Base-by-base conservation (phyloP, 2,113 vertebrate genomes). In the Clarias batrachus region DNA sequence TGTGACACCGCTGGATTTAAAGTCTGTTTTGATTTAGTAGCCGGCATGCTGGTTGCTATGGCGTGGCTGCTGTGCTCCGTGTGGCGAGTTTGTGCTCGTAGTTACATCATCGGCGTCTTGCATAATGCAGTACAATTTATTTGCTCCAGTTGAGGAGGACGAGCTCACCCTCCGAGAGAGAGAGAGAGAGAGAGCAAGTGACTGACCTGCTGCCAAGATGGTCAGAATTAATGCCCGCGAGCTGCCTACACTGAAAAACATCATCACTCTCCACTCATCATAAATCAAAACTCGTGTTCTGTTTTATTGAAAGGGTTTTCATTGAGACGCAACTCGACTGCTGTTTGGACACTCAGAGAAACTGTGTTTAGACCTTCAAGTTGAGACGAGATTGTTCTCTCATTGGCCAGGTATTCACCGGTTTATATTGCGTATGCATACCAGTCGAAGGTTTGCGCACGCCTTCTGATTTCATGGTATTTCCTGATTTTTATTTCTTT, bases 61-160 rank as follows among this genome's bases (percentile, higher is more conserved):
- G 89, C 25, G 73, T 82, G 85, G 85, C 60, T 60, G 79, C 74
- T 59, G 62, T n/a, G 68, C 60, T 52, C 23, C 48, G 81, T 60
- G 71, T 23, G 87, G 48, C 5, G 73, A 88, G 33, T 79, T 82
- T 81, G 71, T 57, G 81, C 85, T 86, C 13, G 12, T 63, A 85
- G 80, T 91, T 91, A 90, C 90, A 87, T 91, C 90, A 91, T 84
- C n/a, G 63, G 81, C 84, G 81, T 90, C 93, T 95, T 95, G 93
- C 93, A 91, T 94, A 95, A 95, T 85, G 81, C 88, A 74, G 86
- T 82, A 88, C 90, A 93, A 91, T 93, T 93, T 94, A 95, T 95
- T 94, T 92, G 91, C 92, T 92, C 93, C 93, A 93, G 91, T 92
- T 91, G 93, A 94, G 91, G 91, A 92, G 91, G 91, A 89, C 93